Conservation (phyloP, 2,797 vertebrate genomes). For the Pipistrellus nathusii region DNA sequence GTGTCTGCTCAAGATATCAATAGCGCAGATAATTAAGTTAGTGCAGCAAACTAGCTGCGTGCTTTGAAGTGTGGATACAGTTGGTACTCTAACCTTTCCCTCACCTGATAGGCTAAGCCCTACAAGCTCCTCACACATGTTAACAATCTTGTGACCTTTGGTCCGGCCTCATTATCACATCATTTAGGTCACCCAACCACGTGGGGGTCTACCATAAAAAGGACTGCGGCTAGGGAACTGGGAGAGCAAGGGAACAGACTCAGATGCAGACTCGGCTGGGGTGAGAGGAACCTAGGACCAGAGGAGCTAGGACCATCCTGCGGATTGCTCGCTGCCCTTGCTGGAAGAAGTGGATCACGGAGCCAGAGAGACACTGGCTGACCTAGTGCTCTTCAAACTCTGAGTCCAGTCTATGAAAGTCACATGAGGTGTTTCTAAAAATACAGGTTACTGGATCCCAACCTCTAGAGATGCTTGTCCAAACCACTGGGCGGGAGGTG, state of each 20-base stretch:
- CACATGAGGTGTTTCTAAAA: background rate
- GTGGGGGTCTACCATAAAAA: slow-evolving; percentile 78
- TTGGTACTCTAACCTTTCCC: slow-evolving; percentile 86
- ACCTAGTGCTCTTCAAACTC: background rate
- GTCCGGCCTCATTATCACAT: slow-evolving; percentile 87
- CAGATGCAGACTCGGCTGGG: slow-evolving; percentile 52
- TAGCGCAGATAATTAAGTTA: slow-evolving; percentile 89
- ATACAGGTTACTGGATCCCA: background rate
- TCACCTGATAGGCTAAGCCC: slow-evolving; percentile 87
- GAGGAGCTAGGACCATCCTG: background rate
- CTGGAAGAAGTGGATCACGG: background rate
- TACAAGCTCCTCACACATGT: slow-evolving; percentile 84
- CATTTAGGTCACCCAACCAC: slow-evolving; percentile 74
- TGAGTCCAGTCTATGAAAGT: background rate
- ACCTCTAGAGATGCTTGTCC: background rate
- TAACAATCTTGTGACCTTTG: slow-evolving; percentile 84
- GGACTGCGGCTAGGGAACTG: slow-evolving; percentile 74
- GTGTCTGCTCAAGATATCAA: slow-evolving; percentile 85
- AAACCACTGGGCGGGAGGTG: background rate
- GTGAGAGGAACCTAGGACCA: background rate
- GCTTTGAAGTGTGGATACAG: slow-evolving; percentile 87
- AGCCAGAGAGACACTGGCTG: rapidly evolving
- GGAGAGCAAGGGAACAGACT: background rate
- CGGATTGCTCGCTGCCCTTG: background rate
- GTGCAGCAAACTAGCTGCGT: slow-evolving; percentile 80